Evolutionary conservation across 2,797 vertebrate species (phyloP).

Genomic region (Spinus pinus): DNA sequence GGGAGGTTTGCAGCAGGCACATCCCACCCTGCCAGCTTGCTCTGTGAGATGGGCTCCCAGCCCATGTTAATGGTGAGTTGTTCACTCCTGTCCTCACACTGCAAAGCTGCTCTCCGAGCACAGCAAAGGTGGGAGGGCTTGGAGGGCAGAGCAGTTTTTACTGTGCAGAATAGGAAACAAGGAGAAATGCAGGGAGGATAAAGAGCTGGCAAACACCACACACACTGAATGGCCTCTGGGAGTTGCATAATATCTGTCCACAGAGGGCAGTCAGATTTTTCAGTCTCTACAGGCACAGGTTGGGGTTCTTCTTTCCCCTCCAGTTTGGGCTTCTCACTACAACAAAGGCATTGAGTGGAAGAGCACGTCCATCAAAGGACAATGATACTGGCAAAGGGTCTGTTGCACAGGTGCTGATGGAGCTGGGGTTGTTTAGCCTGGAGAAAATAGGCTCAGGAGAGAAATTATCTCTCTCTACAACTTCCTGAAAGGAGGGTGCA

Average conservation of each 20-base stretch:
- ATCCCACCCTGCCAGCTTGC: neutral
- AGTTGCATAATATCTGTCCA: neutral
- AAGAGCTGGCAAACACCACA: neutral
- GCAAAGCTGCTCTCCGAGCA: neutral
- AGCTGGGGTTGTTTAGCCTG: neutral
- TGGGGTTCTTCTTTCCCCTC: neutral
- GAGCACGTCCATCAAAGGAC: neutral
- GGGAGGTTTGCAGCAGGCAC: neutral
- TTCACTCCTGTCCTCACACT: neutral
- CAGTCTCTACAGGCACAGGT: neutral
- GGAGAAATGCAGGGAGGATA: neutral
- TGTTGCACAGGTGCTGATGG: neutral
- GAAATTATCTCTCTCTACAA: accelerated
- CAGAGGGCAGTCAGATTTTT: neutral
- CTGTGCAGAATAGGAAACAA: neutral
- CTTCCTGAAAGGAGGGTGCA: neutral
- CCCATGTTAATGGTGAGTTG: accelerated
- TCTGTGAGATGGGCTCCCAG: neutral
- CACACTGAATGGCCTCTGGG: neutral
- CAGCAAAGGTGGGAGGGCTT: neutral
- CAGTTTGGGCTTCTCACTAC: neutral
- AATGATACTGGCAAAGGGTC: neutral
- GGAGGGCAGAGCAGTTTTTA: neutral
- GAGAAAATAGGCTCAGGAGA: neutral
- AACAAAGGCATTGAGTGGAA: neutral